Percentiles rank a stretch among this genome's conserved stretches.
These are phyloP conservation scores for Heliothis subflexa DNA, from an alignment of 1,140 invertebrate genomes.

Conservation along the genomic window DNA sequence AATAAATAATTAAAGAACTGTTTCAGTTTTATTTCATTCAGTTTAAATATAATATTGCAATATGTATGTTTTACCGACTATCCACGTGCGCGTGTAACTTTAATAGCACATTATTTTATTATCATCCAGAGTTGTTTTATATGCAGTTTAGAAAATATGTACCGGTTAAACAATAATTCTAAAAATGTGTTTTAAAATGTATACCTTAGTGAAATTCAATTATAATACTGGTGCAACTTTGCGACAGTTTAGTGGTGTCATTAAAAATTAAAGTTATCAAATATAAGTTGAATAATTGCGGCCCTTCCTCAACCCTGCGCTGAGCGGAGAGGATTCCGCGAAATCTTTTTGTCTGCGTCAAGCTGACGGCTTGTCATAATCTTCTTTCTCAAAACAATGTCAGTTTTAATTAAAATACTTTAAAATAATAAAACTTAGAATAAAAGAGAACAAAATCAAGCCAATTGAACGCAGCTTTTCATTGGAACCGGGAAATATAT, in stretches of 20 bases:
- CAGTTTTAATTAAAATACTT: constrained; percentile 76
- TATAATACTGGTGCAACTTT: constrained; percentile 60
- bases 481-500: constrained; percentile 58
- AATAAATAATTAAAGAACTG: neutral
- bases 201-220: constrained; percentile 7
- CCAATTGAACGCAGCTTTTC: constrained; percentile 66
- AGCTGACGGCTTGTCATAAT: constrained; percentile 71
- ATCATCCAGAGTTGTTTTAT: no score
- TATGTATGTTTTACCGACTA: neutral
- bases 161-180: no score
- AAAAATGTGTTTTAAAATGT: no score
- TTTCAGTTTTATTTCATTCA: neutral
- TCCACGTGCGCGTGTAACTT: no score
- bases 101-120: no score
- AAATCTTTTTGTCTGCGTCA: constrained; percentile 74
- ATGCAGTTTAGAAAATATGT: no score
- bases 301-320: constrained; percentile 60
- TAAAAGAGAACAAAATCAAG: constrained; percentile 64
- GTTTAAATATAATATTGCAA: neutral
- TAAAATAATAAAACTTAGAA: constrained; percentile 71
- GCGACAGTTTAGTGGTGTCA: constrained; percentile 65
- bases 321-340: constrained; percentile 64
- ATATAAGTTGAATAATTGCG: constrained; percentile 61
- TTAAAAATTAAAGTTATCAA: constrained; percentile 59
- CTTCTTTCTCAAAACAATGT: constrained; percentile 69